Base-by-base conservation (phyloP, 2,113 vertebrate genomes). In the Microtus ochrogaster region DNA sequence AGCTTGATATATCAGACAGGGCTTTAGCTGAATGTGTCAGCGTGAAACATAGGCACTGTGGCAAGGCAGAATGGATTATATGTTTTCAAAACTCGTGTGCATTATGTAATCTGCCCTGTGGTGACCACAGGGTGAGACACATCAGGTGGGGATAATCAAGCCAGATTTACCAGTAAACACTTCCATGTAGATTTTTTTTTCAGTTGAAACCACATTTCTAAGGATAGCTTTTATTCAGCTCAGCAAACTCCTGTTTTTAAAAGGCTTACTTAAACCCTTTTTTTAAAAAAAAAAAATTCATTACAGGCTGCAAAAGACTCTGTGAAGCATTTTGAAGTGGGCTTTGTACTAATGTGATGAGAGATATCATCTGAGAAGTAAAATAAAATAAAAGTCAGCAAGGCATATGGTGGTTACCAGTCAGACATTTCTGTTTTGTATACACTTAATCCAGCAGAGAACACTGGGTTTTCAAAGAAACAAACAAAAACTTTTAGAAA, bases 1-100 rank as follows among this genome's bases (percentile, higher is more conserved):
- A 74, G 10, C 93, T 96, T 98, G 96, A 85, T 86, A 33, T 63
- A 70, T 87, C 96, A 96, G 95, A 77, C 36, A 84, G 39, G 39
- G 79, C 94, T 97, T 97, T 77, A 93, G 76, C 68, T 94, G 91
- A 97, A 97, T 95, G 94, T 90, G 78, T 85, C 96, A 96, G 90
- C 92, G 61, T 81, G 70, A 88, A 93, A 87, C 66, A 82, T 26
- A 88, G 77, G 78, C 89, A 36, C 33, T 63, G 47, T 39, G 85
- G 41, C 95, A 96, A 94, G 96, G 65, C 49, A 97, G 81, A 96
- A 96, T 95, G 70, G 73, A 94, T 98, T 73, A 85, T 78, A 33
- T 72, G 3, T 97, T 96, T 97, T 96, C 94, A 93, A 96, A 97
- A 96, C 82, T 94, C 83, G 24, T 41, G 44, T 63, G 44, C 90